Evolutionary conservation across 2,888 invertebrate species (phyloP).

Genomic region (Mythimna lalbum): DNA sequence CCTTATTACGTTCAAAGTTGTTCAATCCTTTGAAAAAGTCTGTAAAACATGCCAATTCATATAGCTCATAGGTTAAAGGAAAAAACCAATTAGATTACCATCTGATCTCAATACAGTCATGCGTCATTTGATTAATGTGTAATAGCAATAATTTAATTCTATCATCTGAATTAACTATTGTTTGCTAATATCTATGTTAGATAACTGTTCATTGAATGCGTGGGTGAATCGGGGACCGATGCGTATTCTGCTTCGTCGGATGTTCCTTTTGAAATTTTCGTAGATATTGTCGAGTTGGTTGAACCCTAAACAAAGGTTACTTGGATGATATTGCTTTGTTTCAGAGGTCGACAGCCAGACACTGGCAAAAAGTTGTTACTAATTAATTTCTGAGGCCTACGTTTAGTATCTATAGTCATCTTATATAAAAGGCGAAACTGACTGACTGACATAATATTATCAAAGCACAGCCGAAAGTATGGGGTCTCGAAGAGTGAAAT

Average conservation of each 20-base stretch:
- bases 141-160: constrained; percentile 71
- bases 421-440: too few relatives aligned
- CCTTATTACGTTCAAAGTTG: background rate
- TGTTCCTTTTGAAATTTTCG: constrained; percentile 34
- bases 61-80: constrained; percentile 1
- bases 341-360: constrained; percentile 61
- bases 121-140: constrained; percentile 66
- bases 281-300: constrained; percentile 59
- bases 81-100: constrained; percentile 16
- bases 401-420: constrained; percentile 18
- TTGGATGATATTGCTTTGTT: constrained; percentile 62
- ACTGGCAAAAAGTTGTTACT: constrained; percentile 44
- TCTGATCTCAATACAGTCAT: constrained; percentile 56
- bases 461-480: too few relatives aligned
- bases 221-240: constrained; percentile 50
- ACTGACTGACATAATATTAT: too few relatives aligned
- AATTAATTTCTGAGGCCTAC: constrained; percentile 53
- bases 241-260: constrained; percentile 36
- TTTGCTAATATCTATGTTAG: constrained; percentile 65
- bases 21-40: constrained; percentile 14
- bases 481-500: too few relatives aligned
- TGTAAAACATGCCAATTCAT: background rate
- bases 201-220: constrained; percentile 66
- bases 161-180: constrained; percentile 71
- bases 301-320: constrained; percentile 59